These are phyloP conservation scores for Microplitis demolitor DNA, from an alignment of 1,140 invertebrate species.

Conservation along the genomic window DNA sequence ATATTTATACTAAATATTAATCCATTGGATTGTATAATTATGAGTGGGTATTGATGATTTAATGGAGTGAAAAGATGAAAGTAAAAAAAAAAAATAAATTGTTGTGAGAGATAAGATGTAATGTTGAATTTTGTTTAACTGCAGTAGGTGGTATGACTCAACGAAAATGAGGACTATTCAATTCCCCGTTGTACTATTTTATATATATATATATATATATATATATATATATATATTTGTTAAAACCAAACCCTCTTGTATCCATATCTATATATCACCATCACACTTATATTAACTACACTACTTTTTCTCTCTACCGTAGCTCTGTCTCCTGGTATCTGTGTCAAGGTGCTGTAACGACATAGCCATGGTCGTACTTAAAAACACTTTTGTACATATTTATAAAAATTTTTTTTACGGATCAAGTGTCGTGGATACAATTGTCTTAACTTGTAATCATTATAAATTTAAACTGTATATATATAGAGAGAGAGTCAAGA, in stretches of 20 bases:
- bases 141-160: not conserved
- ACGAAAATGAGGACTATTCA: conserved; percentile 9
- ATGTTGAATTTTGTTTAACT: not conserved
- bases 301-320: conserved; percentile 1
- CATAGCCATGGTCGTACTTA: conserved; percentile 32
- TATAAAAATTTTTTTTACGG: not conserved
- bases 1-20: too few species aligned
- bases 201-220: not conserved
- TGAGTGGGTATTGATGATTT: too few species aligned
- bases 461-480: too few species aligned
- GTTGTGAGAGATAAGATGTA: not conserved
- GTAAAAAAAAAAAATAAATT: too few species aligned
- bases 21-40: too few species aligned
- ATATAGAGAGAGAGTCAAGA: too few species aligned
- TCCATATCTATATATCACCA: too few species aligned
- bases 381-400: not conserved
- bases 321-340: conserved; percentile 35
- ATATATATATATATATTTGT: not conserved
- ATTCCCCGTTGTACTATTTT: not conserved
- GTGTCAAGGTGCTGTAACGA: conserved; percentile 53
- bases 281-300: too few species aligned
- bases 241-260: not conserved
- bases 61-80: too few species aligned
- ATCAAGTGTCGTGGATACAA: not conserved
- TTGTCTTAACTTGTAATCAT: not conserved